phyloP scores from a whole-genome alignment of 2,888 invertebrate species.

The Patella caerulea region DNA sequence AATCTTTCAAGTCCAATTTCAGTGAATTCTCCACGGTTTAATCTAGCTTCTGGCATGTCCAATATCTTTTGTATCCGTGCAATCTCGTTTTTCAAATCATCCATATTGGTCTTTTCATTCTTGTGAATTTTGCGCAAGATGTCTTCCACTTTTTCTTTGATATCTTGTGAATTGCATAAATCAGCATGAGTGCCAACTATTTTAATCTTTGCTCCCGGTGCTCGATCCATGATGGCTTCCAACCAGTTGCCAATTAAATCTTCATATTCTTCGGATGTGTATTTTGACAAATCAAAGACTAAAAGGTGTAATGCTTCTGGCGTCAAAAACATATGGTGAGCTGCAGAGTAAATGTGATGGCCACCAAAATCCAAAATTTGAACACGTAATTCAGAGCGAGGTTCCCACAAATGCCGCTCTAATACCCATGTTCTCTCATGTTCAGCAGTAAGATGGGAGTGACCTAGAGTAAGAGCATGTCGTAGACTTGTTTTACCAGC shows the following conservation, averaged over 20 bases:
- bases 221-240: conserved; percentile 61
- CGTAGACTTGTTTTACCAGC: conserved; percentile 64
- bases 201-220: conserved; percentile 58
- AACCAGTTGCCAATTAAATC: conserved; percentile 60
- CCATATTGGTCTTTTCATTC: conserved; percentile 52
- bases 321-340: conserved; percentile 64
- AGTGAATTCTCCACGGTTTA: conserved; percentile 51
- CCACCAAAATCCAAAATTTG: conserved; percentile 65
- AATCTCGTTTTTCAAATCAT: conserved; percentile 40
- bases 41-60: conserved; percentile 41
- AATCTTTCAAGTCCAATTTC: conserved; percentile 57
- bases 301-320: conserved; percentile 63
- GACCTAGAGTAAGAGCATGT: conserved; percentile 57
- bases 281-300: conserved; percentile 59
- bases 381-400: conserved; percentile 57
- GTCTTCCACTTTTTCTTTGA: conserved; percentile 44
- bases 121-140: conserved; percentile 52
- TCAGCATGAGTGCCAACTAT: conserved; percentile 63
- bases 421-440: conserved; percentile 66
- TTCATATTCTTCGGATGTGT: conserved; percentile 48
- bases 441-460: conserved; percentile 56
- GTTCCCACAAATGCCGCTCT: conserved; percentile 65
- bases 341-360: conserved; percentile 67
- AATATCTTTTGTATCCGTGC: conserved; percentile 32
- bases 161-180: conserved; percentile 49